Percentiles rank a stretch among this genome's conserved stretches.
Evolutionary conservation across 2,113 vertebrate genomes (phyloP).

Genomic region (Balaenoptera acutorostrata): DNA sequence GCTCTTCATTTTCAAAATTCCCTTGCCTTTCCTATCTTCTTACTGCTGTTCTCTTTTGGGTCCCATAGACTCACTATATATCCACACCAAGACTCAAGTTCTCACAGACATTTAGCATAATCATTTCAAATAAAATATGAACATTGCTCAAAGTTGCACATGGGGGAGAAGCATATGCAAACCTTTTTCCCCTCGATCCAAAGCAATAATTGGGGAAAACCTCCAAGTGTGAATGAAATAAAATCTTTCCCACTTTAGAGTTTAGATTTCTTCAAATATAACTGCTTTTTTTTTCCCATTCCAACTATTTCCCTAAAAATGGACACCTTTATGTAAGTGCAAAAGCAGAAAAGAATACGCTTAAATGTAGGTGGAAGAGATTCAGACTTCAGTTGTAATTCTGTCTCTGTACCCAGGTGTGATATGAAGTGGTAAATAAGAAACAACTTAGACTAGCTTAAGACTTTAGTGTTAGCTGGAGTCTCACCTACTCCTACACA

Average conservation of each 20-base stretch:
- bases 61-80: not conserved
- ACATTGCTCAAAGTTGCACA: slow-evolving; percentile 29
- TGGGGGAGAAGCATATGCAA: slow-evolving; percentile 37
- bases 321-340: slow-evolving; percentile 55
- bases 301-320: slow-evolving; percentile 68
- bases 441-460: slow-evolving; percentile 68
- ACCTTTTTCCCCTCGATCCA: slow-evolving; percentile 34
- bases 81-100: not conserved
- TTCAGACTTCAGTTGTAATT: slow-evolving; percentile 54
- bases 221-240: slow-evolving; percentile 51
- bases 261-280: slow-evolving; percentile 57
- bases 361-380: slow-evolving; percentile 14
- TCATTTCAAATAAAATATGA: slow-evolving; percentile 51
- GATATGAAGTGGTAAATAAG: slow-evolving; percentile 74
- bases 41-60: not conserved
- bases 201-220: slow-evolving; percentile 30
- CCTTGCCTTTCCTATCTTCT: not conserved
- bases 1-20: slow-evolving; percentile 21
- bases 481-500: slow-evolving; percentile 77
- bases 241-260: slow-evolving; percentile 59
- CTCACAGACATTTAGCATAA: slow-evolving; percentile 49
- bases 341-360: slow-evolving; percentile 58
- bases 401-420: slow-evolving; percentile 71
- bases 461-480: slow-evolving; percentile 76
- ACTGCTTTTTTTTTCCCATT: slow-evolving; percentile 65